Conservation (phyloP, 2,113 vertebrate genomes). For the Aptenodytes forsteri region DNA sequence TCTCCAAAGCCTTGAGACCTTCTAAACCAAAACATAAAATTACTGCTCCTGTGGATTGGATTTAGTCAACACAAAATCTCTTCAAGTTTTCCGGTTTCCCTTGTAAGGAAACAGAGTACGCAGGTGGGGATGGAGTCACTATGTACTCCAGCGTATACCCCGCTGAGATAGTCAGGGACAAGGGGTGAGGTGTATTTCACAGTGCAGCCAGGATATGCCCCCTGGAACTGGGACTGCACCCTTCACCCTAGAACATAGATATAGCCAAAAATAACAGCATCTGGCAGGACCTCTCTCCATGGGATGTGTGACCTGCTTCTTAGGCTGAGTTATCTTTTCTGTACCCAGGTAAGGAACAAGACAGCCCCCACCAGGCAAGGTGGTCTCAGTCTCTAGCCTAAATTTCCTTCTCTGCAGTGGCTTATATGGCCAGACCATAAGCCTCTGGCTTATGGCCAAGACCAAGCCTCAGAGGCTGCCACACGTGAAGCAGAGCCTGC, state of each 20-base stretch:
- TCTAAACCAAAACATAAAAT: background rate
- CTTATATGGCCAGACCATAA: no score
- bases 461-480: background rate
- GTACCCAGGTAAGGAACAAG: background rate
- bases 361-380: background rate
- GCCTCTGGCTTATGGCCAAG: background rate
- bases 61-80: background rate
- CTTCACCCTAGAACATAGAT: background rate
- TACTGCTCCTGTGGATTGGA: background rate
- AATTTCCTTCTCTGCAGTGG: background rate
- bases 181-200: background rate
- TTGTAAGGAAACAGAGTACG: background rate
- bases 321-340: background rate
- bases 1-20: background rate
- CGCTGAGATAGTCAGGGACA: background rate
- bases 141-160: rapidly evolving
- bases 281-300: no score
- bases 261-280: background rate
- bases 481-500: background rate
- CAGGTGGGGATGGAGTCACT: background rate
- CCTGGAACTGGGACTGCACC: background rate
- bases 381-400: no score
- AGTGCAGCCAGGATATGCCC: no score
- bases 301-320: background rate
- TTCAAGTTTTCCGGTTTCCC: background rate